Percentiles rank a stretch among this genome's conserved stretches.
phyloP scores from a whole-genome alignment of 1,140 invertebrate species.

The Plectrocnemia conspersa region DNA sequence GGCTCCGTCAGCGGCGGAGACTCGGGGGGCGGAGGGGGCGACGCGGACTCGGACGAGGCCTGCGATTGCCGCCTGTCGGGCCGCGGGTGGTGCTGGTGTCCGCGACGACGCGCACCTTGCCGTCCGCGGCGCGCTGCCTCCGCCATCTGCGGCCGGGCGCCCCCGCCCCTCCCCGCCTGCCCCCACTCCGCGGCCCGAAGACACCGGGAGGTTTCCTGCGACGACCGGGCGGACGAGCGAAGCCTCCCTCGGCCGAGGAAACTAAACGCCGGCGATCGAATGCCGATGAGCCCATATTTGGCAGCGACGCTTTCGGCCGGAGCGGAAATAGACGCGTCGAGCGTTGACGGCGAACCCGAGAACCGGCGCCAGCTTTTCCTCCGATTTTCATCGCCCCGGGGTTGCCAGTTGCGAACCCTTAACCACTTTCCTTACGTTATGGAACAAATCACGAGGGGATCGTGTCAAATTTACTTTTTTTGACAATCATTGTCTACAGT shows the following conservation, averaged over 20 bases:
- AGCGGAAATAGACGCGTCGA: constrained; percentile 29
- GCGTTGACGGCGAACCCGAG: constrained; percentile 32
- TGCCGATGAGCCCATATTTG: constrained; percentile 34
- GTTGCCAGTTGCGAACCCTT: background rate
- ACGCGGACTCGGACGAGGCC: constrained; percentile 47
- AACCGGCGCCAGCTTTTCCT: no score
- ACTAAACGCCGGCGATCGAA: constrained; percentile 8
- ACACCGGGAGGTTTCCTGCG: background rate
- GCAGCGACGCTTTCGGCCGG: constrained; percentile 11
- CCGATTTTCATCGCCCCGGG: no score
- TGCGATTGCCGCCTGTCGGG: constrained; percentile 43
- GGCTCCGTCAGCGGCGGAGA: constrained; percentile 45
- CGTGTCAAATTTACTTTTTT: no score
- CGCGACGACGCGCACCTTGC: constrained; percentile 59
- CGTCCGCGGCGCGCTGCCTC: constrained; percentile 36
- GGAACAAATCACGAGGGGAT: no score
- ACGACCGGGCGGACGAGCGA: constrained; percentile 7
- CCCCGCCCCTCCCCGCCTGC: constrained; percentile 11
- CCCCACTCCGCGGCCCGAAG: constrained; percentile 5
- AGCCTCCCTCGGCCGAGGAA: constrained; percentile 2
- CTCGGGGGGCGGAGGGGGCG: constrained; percentile 42
- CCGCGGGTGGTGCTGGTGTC: constrained; percentile 73
- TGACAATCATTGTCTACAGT: no score
- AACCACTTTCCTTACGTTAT: no score
- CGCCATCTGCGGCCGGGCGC: constrained; percentile 4